phyloP scores from a whole-genome alignment of 2,797 vertebrate species.

The Myotis planiceps region DNA sequence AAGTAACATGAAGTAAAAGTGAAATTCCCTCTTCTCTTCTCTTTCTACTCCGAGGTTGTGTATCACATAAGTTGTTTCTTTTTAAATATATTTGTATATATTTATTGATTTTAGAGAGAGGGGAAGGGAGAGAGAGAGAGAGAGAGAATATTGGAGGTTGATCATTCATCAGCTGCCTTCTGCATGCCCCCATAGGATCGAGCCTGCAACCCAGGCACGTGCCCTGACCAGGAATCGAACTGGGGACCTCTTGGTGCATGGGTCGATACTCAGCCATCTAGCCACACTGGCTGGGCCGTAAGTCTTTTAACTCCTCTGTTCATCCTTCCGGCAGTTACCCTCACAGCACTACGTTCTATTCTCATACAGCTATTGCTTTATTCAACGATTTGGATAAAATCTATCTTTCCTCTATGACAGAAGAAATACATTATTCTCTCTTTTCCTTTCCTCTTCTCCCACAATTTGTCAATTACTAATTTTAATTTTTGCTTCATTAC shows the following conservation, averaged over 20 bases:
- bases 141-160: too few relatives aligned
- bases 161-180: too few relatives aligned
- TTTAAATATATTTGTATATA: too few relatives aligned
- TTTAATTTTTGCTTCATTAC: neutral
- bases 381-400: neutral
- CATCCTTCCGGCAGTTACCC: neutral
- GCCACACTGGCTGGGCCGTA: neutral
- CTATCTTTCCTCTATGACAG: neutral
- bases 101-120: too few relatives aligned
- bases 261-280: too few relatives aligned
- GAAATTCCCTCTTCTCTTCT: neutral
- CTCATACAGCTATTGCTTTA: neutral
- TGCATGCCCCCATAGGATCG: too few relatives aligned
- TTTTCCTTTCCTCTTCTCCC: neutral
- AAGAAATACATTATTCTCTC: neutral
- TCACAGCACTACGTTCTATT: neutral
- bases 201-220: too few relatives aligned
- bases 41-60: neutral
- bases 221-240: too few relatives aligned
- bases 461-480: neutral
- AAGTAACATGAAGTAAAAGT: neutral
- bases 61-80: neutral
- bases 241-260: too few relatives aligned
- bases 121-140: too few relatives aligned
- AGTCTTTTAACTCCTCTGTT: neutral